Base-by-base conservation (phyloP, 2,113 vertebrate species). In the Psittacus erithacus region DNA sequence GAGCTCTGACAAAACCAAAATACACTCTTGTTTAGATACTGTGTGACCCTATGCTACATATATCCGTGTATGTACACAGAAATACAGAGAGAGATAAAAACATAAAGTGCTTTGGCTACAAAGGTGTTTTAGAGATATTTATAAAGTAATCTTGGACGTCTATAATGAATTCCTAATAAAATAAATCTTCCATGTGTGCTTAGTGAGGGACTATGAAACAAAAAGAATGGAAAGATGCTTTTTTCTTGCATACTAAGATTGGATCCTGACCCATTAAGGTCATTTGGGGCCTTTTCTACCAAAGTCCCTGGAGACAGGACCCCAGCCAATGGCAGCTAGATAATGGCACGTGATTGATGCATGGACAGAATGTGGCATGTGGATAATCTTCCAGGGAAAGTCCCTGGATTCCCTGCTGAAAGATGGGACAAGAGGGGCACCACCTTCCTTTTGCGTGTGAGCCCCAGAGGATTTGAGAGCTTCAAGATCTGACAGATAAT, bases 11-110 rank as follows among this genome's bases (percentile, higher is more conserved):
- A 31, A 74, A 95, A 94, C 0, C 20, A 43, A 41, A 55, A 19
- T 11, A 4, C 0, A 0, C 3, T 33, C 11, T 62, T 8, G 5
- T 55, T 84, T 16, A 33, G 60, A 13, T 3, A 46, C 20, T 3
- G 24, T 76, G 53, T 31, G 47, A 59, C n/a, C 57, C 62, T 7
- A 0, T 29, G 25, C 29, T 52, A 8, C 7, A 0, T 47, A 22
- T 33, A 49, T 33, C 35, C 41, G 10, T 74, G 17, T 14, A 20
- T 18, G 35, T 9, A 5, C 50, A 46, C 11, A 88, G 44, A 55
- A 27, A 47, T 2, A 33, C 3, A 28, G 3, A 16, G 19, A 28
- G 53, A 44, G 22, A 17, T 7, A 27, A 44, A 76, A 22, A 50
- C 38, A 13, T 6, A 24, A 6, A 5, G 19, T 55, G 18, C 8